A percentile compares a stretch with the other conserved stretches of the same genome.
Evolutionary conservation across 2,113 vertebrate species (phyloP).

Genomic region (Campylomormyrus tamandua): DNA sequence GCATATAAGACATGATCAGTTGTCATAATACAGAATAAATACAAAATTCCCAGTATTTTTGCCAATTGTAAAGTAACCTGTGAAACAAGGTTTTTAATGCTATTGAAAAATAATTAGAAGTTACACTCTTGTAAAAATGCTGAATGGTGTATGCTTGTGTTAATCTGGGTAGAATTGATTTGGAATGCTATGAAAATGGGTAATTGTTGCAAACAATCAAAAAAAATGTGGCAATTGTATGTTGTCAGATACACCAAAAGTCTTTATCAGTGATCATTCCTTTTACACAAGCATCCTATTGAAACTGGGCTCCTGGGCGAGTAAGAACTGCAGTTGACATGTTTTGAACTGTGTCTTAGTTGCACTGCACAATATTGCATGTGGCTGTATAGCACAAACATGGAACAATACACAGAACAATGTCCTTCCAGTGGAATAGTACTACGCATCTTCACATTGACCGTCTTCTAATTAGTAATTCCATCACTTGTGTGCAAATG

Average conservation of each 20-base stretch:
- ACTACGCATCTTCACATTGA: slow-evolving; percentile 30
- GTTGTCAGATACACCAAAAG: slow-evolving; percentile 29
- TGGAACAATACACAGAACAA: slow-evolving; percentile 34
- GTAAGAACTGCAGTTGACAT: slow-evolving; percentile 38
- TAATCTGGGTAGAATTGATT: slow-evolving; percentile 25
- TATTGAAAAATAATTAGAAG: slow-evolving; percentile 8
- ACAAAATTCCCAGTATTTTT: neutral
- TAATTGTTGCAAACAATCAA: slow-evolving; percentile 29
- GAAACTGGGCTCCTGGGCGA: slow-evolving; percentile 25
- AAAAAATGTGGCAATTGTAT: slow-evolving; percentile 39
- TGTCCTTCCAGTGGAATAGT: slow-evolving; percentile 14
- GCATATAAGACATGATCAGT: neutral
- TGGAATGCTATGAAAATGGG: slow-evolving; percentile 30
- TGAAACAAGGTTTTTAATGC: neutral
- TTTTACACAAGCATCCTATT: slow-evolving; percentile 19
- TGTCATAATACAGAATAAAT: neutral
- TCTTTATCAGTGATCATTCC: slow-evolving; percentile 34
- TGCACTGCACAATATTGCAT: slow-evolving; percentile 39
- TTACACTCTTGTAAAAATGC: neutral
- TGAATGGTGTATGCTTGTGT: slow-evolving; percentile 19
- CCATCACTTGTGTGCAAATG: slow-evolving; percentile 26
- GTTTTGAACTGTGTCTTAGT: slow-evolving; percentile 26
- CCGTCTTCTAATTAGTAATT: slow-evolving; percentile 14
- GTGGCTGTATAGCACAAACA: slow-evolving; percentile 23
- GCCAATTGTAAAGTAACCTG: neutral